Base-by-base conservation (phyloP, 2,113 vertebrate genomes). In the Siniperca chuatsi region DNA sequence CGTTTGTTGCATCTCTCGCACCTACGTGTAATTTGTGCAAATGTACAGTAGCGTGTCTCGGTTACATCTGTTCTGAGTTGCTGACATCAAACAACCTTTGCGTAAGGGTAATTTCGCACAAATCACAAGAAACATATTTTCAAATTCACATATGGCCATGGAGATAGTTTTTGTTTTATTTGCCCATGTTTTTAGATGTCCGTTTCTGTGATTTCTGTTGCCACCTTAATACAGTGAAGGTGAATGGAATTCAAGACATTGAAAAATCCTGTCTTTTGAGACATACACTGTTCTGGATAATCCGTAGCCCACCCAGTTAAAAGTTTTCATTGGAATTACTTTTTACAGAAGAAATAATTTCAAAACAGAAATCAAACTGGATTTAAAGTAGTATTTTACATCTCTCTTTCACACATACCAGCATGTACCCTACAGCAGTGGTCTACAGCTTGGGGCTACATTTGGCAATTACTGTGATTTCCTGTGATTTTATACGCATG, bases 1-100 rank as follows among this genome's bases (percentile, higher is more conserved):
- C 73, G 1, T 60, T 82, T 86, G 57, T 54, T 72, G 81, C 70
- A 81, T 86, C 42, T 83, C 77, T 89, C 8, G 11, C 89, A 86
- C 86, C 73, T 40, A 44, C 6, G 52, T 92, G 88, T 77, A 42
- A 88, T 79, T 79, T 90, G 82, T 89, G 88, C 57, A 57, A 11
- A 72, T 61, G 73, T 85, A 60, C 78, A 62, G 78, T 48, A 54
- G 29, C 8, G 37, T 75, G 82, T 76, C 58, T 70, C 29, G 1
- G 40, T 20, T 85, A 21, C 23, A 60, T 69, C 58, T 82, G 50
- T 48, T 70, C 48, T 33, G 33, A 75, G 29, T 37, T 66, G 10
- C 54, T 57, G 15, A 9, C 65, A 11, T 69, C 46, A 48, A 73
- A 42, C 44, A 15, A 6, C 50, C 57, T 61, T 44, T 76, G 20